Evolutionary conservation across 2,113 vertebrate genomes (phyloP).

Genomic region (Halcyon senegalensis): DNA sequence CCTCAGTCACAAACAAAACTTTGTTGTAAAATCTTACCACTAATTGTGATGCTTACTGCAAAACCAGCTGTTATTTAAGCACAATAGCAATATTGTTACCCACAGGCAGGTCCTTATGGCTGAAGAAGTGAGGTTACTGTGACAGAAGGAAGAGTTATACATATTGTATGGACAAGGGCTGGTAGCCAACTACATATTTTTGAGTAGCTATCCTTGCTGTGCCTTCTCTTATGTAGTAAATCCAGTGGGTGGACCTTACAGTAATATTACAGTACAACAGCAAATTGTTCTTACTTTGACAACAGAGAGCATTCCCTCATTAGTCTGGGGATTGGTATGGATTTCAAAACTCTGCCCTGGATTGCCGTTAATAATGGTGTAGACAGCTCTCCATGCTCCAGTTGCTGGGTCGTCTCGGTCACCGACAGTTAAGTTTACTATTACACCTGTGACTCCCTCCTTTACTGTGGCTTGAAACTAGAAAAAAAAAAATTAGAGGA

Average conservation of each 20-base stretch:
- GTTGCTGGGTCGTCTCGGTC: conserved; percentile 92
- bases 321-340: conserved; percentile 93
- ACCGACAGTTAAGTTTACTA: conserved; percentile 92
- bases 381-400: conserved; percentile 89
- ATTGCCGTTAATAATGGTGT: conserved; percentile 95
- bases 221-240: not conserved
- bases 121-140: not conserved
- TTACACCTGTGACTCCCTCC: conserved; percentile 90
- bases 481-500: not conserved
- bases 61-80: not conserved
- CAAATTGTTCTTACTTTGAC: conserved; percentile 83
- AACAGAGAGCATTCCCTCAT: conserved; percentile 95
- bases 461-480: conserved; percentile 92
- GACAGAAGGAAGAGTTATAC: not conserved
- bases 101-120: not conserved
- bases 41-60: not conserved
- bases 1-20: not conserved
- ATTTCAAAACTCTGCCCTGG: conserved; percentile 91
- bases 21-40: not conserved
- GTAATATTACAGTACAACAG: not conserved
- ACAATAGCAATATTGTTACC: not conserved
- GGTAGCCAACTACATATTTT: not conserved
- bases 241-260: not conserved
- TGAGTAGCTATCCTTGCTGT: not conserved
- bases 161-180: not conserved